phyloP scores from a whole-genome alignment of 92 coral and sea anemone genomes.

The Actinernus sp. region DNA sequence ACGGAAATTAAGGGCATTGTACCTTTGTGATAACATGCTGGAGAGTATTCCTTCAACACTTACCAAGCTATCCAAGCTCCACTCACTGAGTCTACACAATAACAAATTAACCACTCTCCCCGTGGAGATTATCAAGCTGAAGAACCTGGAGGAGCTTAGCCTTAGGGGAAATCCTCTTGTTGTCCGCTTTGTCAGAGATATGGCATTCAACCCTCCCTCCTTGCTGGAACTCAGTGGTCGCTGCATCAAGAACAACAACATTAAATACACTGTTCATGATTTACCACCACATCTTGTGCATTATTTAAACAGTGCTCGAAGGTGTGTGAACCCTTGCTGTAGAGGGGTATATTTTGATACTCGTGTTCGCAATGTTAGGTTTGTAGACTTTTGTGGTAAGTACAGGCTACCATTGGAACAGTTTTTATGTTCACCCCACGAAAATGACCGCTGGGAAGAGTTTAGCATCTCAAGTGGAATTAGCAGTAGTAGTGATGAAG shows the following conservation, averaged over 20 bases:
- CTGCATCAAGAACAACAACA: slow-evolving; percentile 70
- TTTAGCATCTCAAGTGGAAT: slow-evolving; percentile 52
- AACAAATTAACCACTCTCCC: slow-evolving; percentile 92
- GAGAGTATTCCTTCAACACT: slow-evolving; percentile 80
- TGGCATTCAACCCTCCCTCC: slow-evolving; percentile 81
- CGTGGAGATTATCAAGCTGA: slow-evolving; percentile 81
- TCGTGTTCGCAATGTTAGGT: slow-evolving; percentile 88
- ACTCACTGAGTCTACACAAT: slow-evolving; percentile 91
- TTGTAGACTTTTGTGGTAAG: slow-evolving; percentile 98
- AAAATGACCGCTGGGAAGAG: slow-evolving; percentile 89
- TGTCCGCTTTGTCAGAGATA: slow-evolving; percentile 88
- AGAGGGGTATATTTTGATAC: slow-evolving; percentile 95
- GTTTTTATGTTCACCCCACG: slow-evolving; percentile 96
- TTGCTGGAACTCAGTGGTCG: slow-evolving; percentile 90
- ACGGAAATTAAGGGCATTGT: slow-evolving; percentile 73
- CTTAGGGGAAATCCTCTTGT: slow-evolving; percentile 95
- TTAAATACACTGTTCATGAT: slow-evolving; percentile 70
- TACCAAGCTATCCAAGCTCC: slow-evolving; percentile 75
- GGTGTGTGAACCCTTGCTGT: slow-evolving; percentile 96
- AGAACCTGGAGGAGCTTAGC: slow-evolving; percentile 87
- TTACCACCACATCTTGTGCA: slow-evolving; percentile 77
- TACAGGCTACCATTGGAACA: slow-evolving; percentile 97
- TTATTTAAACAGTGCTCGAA: slow-evolving; percentile 88
- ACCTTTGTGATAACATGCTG: slow-evolving; percentile 86
- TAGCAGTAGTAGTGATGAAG: slow-evolving; percentile 74